Evolutionary conservation across 2,888 invertebrate genomes (phyloP).

Genomic region (Phania funesta): DNA sequence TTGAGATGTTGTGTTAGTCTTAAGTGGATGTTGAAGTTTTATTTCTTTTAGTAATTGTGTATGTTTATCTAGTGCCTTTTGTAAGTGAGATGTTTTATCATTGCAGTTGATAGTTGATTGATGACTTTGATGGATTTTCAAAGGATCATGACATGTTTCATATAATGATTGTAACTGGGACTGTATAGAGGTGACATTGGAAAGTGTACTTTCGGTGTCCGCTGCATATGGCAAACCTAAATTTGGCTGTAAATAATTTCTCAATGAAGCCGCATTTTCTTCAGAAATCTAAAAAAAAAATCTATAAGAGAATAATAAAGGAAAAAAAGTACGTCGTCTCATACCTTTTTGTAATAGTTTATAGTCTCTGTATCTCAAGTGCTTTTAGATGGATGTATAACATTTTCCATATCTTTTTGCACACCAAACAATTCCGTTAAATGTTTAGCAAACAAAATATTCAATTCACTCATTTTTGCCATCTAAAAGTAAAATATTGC

Average conservation of each 20-base stretch:
- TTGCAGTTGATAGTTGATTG: conserved; percentile 49
- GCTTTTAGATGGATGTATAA: conserved; percentile 79
- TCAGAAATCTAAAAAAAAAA: conserved; percentile 53
- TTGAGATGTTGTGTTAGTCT: conserved; percentile 40
- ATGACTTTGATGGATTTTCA: conserved; percentile 66
- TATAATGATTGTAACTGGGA: conserved; percentile 79
- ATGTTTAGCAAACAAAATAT: conserved; percentile 78
- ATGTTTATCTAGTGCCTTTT: conserved; percentile 75
- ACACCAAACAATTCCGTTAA: conserved; percentile 78
- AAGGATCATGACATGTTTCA: conserved; percentile 74
- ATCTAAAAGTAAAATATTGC: conserved; percentile 71
- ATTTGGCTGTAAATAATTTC: conserved; percentile 58
- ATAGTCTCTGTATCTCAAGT: conserved; percentile 80
- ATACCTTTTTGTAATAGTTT: conserved; percentile 76
- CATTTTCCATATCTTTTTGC: conserved; percentile 80
- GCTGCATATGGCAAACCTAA: conserved; percentile 58
- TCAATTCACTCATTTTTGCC: conserved; percentile 78
- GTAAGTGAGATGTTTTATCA: conserved; percentile 69
- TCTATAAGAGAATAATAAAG: not conserved
- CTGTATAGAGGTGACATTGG: conserved; percentile 80
- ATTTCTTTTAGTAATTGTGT: conserved; percentile 74
- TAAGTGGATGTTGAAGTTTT: conserved; percentile 70
- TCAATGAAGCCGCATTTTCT: conserved; percentile 64
- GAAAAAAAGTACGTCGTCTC: not conserved
- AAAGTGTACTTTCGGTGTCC: conserved; percentile 79